A percentile compares a stretch with the other conserved stretches of the same genome.
phyloP scores from a whole-genome alignment of 2,888 invertebrate genomes.

The Synanthedon formicaeformis region DNA sequence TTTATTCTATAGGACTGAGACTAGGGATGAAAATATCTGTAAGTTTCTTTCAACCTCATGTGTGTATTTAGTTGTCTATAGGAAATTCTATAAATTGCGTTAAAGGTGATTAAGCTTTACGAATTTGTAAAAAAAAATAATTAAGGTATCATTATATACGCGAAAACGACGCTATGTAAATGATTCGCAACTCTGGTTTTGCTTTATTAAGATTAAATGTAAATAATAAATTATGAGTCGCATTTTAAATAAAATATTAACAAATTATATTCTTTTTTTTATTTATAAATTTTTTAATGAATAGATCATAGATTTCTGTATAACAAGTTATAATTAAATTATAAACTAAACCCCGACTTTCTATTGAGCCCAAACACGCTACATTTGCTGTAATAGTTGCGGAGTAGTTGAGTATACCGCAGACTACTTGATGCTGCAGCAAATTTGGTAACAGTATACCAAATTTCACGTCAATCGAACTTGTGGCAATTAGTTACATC shows the following conservation, averaged over 20 bases:
- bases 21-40: not conserved
- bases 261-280: conserved; percentile 18
- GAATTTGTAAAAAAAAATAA: not conserved
- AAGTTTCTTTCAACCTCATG: conserved; percentile 6
- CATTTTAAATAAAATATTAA: conserved; percentile 52
- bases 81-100: conserved; percentile 20
- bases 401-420: no score
- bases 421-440: no score
- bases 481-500: no score
- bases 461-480: no score
- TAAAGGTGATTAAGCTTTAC: conserved; percentile 30
- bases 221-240: conserved; percentile 58
- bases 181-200: conserved; percentile 51
- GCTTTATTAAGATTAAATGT: conserved; percentile 62
- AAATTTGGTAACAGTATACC: no score
- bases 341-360: no score
- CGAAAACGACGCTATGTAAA: conserved; percentile 24
- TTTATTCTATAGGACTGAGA: no score
- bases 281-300: no score
- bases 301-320: no score
- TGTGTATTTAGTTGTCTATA: conserved; percentile 9
- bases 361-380: no score
- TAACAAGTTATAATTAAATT: no score
- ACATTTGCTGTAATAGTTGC: no score
- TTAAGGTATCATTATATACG: conserved; percentile 8